These are phyloP conservation scores for Oryzaephilus surinamensis DNA, from an alignment of 1,140 invertebrate genomes.

Conservation along the genomic window DNA sequence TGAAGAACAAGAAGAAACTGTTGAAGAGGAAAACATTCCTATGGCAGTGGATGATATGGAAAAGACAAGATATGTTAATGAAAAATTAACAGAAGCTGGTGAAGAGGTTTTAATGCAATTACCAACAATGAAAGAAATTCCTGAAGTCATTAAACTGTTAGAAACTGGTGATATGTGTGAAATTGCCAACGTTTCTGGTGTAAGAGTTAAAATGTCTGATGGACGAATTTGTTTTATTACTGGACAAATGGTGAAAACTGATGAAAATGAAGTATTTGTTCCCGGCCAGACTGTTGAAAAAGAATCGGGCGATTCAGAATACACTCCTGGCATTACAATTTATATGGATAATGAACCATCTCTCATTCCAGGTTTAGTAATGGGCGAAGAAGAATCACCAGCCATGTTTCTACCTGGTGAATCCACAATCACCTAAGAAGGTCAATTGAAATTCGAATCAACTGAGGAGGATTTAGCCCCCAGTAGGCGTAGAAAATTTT, in stretches of 20 bases:
- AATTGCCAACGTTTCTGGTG: conserved; percentile 49
- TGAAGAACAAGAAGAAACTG: conserved; percentile 25
- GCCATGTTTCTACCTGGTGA: conserved; percentile 48
- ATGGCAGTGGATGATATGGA: conserved; percentile 43
- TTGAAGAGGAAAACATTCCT: conserved; percentile 32
- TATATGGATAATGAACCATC: conserved; percentile 52
- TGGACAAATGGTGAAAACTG: conserved; percentile 55
- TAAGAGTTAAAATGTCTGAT: conserved; percentile 54
- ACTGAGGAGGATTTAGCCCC: conserved; percentile 25
- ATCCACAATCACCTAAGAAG: conserved; percentile 40
- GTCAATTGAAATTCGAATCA: conserved; percentile 37
- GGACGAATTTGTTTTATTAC: conserved; percentile 34
- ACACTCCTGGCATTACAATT: conserved; percentile 61
- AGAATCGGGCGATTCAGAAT: conserved; percentile 46
- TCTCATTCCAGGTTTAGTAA: conserved; percentile 45
- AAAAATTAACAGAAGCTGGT: conserved; percentile 40
- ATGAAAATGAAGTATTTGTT: conserved; percentile 53
- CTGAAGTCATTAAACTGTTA: conserved; percentile 51
- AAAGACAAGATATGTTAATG: conserved; percentile 45
- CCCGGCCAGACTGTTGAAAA: conserved; percentile 62
- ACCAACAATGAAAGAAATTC: conserved; percentile 50
- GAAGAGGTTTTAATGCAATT: conserved; percentile 42
- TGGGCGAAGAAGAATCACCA: conserved; percentile 27
- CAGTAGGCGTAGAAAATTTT: conserved; percentile 13
- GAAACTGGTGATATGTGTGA: conserved; percentile 47